These are phyloP conservation scores for Alauda arvensis DNA, from an alignment of 2,797 vertebrate genomes.

Conservation along the genomic window DNA sequence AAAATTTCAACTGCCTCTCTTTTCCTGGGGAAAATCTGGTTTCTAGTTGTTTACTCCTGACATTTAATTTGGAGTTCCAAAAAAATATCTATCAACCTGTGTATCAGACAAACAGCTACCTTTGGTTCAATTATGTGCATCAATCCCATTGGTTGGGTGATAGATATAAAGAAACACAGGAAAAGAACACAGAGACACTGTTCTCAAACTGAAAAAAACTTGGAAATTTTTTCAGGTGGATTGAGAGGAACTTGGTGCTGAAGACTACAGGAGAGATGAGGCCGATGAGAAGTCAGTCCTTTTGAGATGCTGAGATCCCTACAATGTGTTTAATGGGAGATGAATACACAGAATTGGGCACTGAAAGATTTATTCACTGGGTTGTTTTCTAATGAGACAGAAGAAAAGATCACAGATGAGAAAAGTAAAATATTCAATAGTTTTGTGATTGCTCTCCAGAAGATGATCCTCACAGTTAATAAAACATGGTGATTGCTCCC, in stretches of 20 bases:
- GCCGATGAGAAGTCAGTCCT: neutral
- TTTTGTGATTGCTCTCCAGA: conserved; percentile 51
- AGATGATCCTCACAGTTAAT: conserved; percentile 51
- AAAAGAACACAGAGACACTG: neutral
- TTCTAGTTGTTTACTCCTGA: neutral
- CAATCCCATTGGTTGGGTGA: neutral
- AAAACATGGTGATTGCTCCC: conserved; percentile 49
- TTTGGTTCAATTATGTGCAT: neutral
- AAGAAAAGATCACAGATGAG: conserved; percentile 58
- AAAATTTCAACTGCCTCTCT: neutral
- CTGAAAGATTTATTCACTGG: conserved; percentile 48
- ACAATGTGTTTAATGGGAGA: conserved; percentile 22
- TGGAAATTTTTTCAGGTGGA: neutral
- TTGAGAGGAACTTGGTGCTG: neutral
- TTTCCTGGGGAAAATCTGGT: neutral
- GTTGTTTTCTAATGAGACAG: conserved; percentile 53
- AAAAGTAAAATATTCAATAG: conserved; percentile 60
- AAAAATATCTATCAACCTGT: neutral
- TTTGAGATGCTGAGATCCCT: neutral
- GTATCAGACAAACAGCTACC: neutral
- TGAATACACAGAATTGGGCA: conserved; percentile 19
- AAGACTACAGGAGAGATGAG: neutral
- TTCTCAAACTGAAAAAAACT: neutral
- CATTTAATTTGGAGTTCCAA: neutral
- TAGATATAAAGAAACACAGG: neutral